These are phyloP conservation scores for Pristiophorus japonicus DNA, from an alignment of 2,113 vertebrate species.

Conservation along the genomic window DNA sequence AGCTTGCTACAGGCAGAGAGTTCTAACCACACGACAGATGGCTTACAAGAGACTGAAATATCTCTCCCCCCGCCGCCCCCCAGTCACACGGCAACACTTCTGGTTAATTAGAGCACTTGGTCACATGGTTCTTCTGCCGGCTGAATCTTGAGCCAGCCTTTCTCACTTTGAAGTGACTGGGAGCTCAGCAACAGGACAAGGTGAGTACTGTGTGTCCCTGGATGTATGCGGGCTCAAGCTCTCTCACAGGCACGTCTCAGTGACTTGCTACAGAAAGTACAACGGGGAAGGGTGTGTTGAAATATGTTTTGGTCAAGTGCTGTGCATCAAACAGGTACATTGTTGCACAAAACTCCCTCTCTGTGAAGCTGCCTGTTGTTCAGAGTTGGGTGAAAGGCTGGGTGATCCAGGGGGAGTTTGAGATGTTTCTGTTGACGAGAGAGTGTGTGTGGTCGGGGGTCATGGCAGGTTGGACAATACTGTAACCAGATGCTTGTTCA, in stretches of 20 bases:
- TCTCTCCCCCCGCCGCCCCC: not conserved
- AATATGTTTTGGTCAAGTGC: not conserved
- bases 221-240: not conserved
- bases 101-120: not conserved
- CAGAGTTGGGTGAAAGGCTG: not conserved
- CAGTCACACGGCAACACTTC: constrained; percentile 29
- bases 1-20: not conserved
- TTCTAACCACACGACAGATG: constrained; percentile 8
- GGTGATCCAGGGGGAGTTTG: not conserved
- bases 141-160: not conserved
- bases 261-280: too few relatives aligned
- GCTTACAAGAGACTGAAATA: constrained; percentile 18
- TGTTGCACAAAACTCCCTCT: not conserved
- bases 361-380: not conserved
- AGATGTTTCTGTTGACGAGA: not conserved
- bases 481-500: not conserved
- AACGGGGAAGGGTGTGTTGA: not conserved
- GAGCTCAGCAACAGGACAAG: not conserved
- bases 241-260: not conserved
- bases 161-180: not conserved
- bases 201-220: not conserved
- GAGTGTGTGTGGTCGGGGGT: not conserved
- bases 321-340: not conserved
- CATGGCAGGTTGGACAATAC: not conserved
- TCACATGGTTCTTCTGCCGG: constrained; percentile 19